Percentiles rank a stretch among this genome's conserved stretches.
phyloP scores from a whole-genome alignment of 2,888 invertebrate genomes.

The Polia nebulosa region DNA sequence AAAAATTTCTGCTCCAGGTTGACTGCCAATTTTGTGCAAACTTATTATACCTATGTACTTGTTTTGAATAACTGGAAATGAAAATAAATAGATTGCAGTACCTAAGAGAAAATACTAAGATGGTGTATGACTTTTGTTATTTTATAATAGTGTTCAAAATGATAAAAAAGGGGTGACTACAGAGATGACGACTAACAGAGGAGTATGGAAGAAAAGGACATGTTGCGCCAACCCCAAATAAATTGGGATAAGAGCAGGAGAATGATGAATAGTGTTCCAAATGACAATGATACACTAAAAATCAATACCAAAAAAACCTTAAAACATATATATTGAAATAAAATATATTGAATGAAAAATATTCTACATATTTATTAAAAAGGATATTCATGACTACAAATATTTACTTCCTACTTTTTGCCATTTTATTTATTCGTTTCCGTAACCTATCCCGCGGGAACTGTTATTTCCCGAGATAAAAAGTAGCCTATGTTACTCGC shows the following conservation, averaged over 20 bases:
- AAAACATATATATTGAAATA: no score
- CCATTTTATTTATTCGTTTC: background rate
- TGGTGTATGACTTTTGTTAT: background rate
- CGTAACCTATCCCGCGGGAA: no score
- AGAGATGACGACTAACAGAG: no score
- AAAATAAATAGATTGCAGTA: background rate
- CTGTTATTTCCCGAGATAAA: no score
- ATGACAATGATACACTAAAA: background rate
- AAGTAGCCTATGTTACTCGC: no score
- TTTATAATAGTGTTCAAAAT: no score
- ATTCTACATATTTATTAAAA: background rate
- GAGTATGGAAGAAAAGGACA: no score
- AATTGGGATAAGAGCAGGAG: no score
- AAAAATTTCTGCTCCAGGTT: conserved; percentile 30
- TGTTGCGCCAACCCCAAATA: no score
- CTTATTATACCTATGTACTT: background rate
- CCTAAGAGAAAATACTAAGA: background rate
- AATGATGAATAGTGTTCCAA: no score
- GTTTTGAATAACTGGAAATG: background rate
- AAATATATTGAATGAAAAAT: background rate
- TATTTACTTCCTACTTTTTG: background rate
- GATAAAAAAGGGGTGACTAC: no score
- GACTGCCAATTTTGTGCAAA: conserved; percentile 8
- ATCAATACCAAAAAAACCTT: no score
- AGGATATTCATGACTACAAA: background rate